Evolutionary conservation across 2,797 vertebrate species (phyloP).

Genomic region (Notoglanidium macrostoma): DNA sequence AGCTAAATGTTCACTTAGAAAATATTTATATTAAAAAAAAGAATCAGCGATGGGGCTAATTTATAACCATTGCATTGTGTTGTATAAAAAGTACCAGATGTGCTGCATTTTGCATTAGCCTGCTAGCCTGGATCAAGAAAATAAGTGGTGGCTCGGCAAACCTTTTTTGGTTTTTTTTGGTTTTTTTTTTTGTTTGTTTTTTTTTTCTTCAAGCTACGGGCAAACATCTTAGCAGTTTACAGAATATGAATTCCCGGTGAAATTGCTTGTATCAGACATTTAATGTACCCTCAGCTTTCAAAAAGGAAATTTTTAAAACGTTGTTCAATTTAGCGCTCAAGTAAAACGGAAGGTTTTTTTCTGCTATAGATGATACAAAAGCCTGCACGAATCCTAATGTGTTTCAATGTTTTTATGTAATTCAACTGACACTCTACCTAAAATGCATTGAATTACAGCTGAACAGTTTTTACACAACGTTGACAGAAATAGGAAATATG

Average conservation of each 20-base stretch:
- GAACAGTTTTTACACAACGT: background rate
- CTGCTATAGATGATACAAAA: background rate
- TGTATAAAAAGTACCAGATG: background rate
- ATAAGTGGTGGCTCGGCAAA: background rate
- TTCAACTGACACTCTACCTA: background rate
- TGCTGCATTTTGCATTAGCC: slow-evolving; percentile 3
- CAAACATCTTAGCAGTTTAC: background rate
- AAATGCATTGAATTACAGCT: background rate
- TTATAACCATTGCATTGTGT: background rate
- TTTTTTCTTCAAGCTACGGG: background rate
- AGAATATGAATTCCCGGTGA: background rate
- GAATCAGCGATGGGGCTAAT: background rate
- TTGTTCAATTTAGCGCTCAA: background rate
- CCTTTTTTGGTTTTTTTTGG: background rate
- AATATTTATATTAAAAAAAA: background rate
- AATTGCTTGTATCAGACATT: no score
- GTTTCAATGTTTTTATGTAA: slow-evolving; percentile 4
- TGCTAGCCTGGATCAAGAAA: background rate
- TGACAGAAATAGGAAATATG: slow-evolving; percentile 18
- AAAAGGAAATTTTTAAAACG: background rate
- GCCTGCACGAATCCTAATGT: background rate
- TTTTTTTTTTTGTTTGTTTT: background rate
- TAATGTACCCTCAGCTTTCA: background rate
- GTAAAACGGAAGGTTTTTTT: background rate
- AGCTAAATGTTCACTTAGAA: background rate